phyloP scores from a whole-genome alignment of 2,888 invertebrate species.

The Cantharis rufa region DNA sequence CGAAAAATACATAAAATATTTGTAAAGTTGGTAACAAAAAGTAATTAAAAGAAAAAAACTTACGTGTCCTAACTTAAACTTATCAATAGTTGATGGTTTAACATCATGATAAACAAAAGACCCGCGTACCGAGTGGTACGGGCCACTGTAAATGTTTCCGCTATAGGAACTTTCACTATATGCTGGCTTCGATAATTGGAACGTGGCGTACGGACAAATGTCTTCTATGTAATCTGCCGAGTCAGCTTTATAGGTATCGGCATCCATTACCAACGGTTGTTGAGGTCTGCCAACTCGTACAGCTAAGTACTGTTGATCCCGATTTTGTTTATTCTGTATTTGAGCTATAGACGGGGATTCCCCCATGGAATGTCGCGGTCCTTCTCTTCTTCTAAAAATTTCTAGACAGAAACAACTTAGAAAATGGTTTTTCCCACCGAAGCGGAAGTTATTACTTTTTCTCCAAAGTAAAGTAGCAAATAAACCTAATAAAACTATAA shows the following conservation, averaged over 20 bases:
- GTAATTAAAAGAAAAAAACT: slow-evolving; percentile 44
- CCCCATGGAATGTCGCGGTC: slow-evolving; percentile 58
- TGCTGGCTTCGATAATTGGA: slow-evolving; percentile 80
- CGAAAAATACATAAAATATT: slow-evolving; percentile 8
- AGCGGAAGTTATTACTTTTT: slow-evolving; percentile 60
- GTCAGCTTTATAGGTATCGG: slow-evolving; percentile 58
- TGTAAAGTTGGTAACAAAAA: slow-evolving; percentile 1
- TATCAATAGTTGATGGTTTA: slow-evolving; percentile 74
- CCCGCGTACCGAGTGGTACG: slow-evolving; percentile 83
- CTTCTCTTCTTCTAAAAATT: slow-evolving; percentile 54
- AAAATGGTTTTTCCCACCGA: not conserved
- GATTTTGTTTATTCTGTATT: slow-evolving; percentile 78
- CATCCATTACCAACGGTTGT: slow-evolving; percentile 58
- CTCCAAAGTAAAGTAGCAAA: slow-evolving; percentile 73
- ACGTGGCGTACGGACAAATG: slow-evolving; percentile 91
- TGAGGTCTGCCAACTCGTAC: slow-evolving; percentile 57
- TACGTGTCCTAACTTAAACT: slow-evolving; percentile 75
- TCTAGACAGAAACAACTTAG: slow-evolving; percentile 46
- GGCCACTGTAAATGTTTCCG: slow-evolving; percentile 84
- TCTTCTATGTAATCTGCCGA: slow-evolving; percentile 86
- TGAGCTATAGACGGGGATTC: slow-evolving; percentile 80
- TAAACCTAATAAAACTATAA: slow-evolving; percentile 68
- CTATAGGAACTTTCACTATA: slow-evolving; percentile 91
- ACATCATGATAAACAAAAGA: slow-evolving; percentile 91
- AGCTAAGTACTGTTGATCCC: slow-evolving; percentile 77